Percentiles rank a stretch among this genome's conserved stretches.
Evolutionary conservation across 1,140 invertebrate genomes (phyloP).

Genomic region (Antheraea mylitta): DNA sequence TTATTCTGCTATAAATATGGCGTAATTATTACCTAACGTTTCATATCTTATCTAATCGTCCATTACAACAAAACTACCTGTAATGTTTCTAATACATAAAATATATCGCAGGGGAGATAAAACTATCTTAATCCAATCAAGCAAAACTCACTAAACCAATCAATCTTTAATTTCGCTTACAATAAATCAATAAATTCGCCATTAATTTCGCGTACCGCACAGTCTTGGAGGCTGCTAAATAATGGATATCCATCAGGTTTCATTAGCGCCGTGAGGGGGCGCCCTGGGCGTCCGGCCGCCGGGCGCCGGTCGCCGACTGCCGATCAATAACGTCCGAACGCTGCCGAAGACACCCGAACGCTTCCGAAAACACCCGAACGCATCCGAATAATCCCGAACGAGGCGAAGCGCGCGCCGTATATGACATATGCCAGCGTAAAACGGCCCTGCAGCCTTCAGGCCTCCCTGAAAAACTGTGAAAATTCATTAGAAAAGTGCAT

Average conservation of each 20-base stretch:
- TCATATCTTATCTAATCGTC: no score
- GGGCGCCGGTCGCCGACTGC: constrained; percentile 47
- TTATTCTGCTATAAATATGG: no score
- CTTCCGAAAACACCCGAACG: constrained; percentile 33
- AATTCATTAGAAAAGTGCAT: constrained; percentile 67
- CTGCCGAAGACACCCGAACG: constrained; percentile 31
- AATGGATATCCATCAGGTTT: constrained; percentile 70
- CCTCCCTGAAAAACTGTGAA: constrained; percentile 54
- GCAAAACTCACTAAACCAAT: constrained; percentile 39
- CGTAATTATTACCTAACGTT: no score
- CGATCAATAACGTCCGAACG: constrained; percentile 54
- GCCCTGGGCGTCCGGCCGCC: constrained; percentile 62
- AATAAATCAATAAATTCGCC: constrained; percentile 72
- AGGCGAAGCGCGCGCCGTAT: constrained; percentile 47
- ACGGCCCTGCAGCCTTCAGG: constrained; percentile 62
- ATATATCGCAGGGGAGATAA: not conserved
- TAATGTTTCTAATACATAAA: not conserved
- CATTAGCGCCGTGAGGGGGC: constrained; percentile 62
- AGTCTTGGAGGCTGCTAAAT: constrained; percentile 62
- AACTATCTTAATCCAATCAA: constrained; percentile 1
- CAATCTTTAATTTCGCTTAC: constrained; percentile 61
- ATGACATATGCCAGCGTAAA: constrained; percentile 71
- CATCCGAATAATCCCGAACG: constrained; percentile 22
- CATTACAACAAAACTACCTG: not conserved
- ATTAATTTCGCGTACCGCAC: constrained; percentile 65